Conservation (phyloP, 1,140 invertebrate genomes). For the Papilio dardanus region DNA sequence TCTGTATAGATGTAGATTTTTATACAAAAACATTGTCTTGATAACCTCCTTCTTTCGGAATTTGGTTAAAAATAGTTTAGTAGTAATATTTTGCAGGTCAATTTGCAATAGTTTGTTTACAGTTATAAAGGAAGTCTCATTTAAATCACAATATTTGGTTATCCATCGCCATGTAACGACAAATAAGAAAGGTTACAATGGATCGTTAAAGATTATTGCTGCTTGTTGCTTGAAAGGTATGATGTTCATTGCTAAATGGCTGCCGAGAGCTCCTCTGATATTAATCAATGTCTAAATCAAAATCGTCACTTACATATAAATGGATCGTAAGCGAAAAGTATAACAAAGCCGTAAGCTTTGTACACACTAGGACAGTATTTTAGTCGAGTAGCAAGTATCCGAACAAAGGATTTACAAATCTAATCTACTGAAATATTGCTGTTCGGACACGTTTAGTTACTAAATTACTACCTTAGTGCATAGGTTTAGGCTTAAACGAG, state of each 20-base stretch:
- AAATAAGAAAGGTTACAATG: slow-evolving; percentile 73
- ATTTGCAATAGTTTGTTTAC: slow-evolving; percentile 34
- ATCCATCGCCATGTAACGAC: slow-evolving; percentile 43
- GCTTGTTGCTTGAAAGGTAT: slow-evolving; percentile 64
- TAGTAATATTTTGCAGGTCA: neutral
- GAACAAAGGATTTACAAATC: too few species aligned
- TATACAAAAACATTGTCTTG: too few species aligned
- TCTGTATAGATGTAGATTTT: too few species aligned
- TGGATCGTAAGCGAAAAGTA: neutral
- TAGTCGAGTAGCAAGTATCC: too few species aligned
- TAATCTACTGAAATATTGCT: too few species aligned
- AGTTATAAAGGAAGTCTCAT: slow-evolving; percentile 43
- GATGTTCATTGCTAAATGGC: slow-evolving; percentile 53
- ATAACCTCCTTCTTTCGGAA: too few species aligned
- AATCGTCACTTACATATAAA: slow-evolving; percentile 19
- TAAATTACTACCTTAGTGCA: too few species aligned
- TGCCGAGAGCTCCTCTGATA: slow-evolving; percentile 31
- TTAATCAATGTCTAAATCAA: slow-evolving; percentile 33
- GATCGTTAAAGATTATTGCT: slow-evolving; percentile 72
- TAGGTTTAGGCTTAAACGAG: too few species aligned
- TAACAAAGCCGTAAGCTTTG: neutral
- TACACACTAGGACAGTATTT: too few species aligned
- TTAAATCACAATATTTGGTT: slow-evolving; percentile 43
- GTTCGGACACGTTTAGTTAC: too few species aligned
- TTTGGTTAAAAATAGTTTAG: too few species aligned